A percentile compares a stretch with the other conserved stretches of the same genome.
Conservation (phyloP, 53 echinoderm and acorn worm genomes). For the Zoroaster sp. region DNA sequence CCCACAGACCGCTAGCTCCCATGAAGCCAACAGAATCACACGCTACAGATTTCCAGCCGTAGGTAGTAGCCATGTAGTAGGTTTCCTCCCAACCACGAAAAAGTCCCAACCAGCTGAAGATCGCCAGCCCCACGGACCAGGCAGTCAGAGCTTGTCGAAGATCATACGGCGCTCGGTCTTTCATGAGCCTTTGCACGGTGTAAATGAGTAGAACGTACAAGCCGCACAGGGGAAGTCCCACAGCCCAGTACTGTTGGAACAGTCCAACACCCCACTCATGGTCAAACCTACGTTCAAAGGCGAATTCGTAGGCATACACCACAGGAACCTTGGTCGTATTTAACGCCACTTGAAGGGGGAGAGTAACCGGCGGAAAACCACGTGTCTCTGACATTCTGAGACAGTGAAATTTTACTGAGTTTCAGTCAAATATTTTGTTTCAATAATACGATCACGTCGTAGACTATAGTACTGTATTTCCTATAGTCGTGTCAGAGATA, state of each 20-base stretch:
- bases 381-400: slow-evolving; percentile 11
- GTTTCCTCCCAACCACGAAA: slow-evolving; percentile 30
- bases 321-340: slow-evolving; percentile 29
- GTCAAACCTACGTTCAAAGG: slow-evolving; percentile 44
- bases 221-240: slow-evolving; percentile 34
- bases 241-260: slow-evolving; percentile 53
- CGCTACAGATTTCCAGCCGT: slow-evolving; percentile 55
- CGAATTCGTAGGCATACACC: slow-evolving; percentile 22
- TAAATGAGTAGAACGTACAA: slow-evolving; percentile 65
- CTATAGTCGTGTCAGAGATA: too few relatives aligned
- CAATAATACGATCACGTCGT: too few relatives aligned
- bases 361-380: slow-evolving; percentile 30
- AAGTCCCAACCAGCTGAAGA: slow-evolving; percentile 64
- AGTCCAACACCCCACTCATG: slow-evolving; percentile 45
- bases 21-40: slow-evolving; percentile 60
- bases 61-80: slow-evolving; percentile 3
- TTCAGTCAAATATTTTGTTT: too few relatives aligned
- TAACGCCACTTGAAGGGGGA: slow-evolving; percentile 23
- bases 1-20: slow-evolving; percentile 68
- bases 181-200: slow-evolving; percentile 64
- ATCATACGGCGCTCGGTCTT: slow-evolving; percentile 55
- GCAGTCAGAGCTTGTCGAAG: slow-evolving; percentile 57
- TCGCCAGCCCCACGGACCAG: slow-evolving; percentile 66
- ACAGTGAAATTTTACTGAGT: too few relatives aligned
- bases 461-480: too few relatives aligned